Evolutionary conservation across 2,888 invertebrate genomes (phyloP), one percentile per base, ranked within the genome.

Genomic region (Charanyca ferruginea): DNA sequence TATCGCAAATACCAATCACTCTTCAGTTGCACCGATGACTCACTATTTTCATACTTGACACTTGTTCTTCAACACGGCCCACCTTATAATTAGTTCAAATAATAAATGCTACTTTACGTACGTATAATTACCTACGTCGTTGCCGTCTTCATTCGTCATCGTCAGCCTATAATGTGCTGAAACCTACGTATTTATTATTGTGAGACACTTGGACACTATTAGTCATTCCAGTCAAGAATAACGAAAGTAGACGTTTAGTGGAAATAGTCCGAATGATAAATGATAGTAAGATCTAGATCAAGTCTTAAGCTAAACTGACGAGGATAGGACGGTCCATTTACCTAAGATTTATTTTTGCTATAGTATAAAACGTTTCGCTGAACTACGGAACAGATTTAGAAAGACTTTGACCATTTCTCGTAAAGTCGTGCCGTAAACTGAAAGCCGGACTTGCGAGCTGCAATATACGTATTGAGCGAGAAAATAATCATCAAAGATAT

Each of bases 371-470:
- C 18, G n/a, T 41, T 20, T 23, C 9, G 1, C 44, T 35, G 44
- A 58, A 53, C 25, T 44, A 48, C 2, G 32, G 2, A 48, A 42
- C 23, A 55, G 52, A 49, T 64, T 53, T 58, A 49, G n/a, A 48
- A 42, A 28, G n/a, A 32, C 32, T 58, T 52, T 11, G 16, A 32
- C 32, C 20, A 59, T 38, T 67, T 18, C 42, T 53, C 22, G 18
- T 54, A 54, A 28, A 47, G 3, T 22, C 16, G 16, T n/a, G 8
- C 41, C 22, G 22, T 53, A 45, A 64, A 22, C 32, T 38, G 38
- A 38, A 13, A 38, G 38, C 38, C 38, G 16, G 38, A 38, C 38
- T 35, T 35, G 13, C 6, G 35, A 20, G 8, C 16, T 45, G n/a
- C 0, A 38, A 38, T 59, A 32, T 32, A n/a, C n/a, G n/a, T 32